Base-by-base conservation (phyloP, 2,113 vertebrate species). In the Callospermophilus lateralis region DNA sequence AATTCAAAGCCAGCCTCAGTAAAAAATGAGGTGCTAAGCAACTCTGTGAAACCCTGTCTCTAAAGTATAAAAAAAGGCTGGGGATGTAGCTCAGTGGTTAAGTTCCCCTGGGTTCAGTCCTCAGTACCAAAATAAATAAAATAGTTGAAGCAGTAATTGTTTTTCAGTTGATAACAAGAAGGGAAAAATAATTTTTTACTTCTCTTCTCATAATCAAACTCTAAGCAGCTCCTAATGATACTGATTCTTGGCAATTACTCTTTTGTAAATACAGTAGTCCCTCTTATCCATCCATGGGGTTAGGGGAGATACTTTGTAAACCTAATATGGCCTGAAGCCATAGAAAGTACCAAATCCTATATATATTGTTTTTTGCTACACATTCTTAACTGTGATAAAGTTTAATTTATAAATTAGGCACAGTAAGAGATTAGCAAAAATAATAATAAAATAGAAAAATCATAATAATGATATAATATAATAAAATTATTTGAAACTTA, bases 101-200 rank as follows among this genome's bases (percentile, higher is more conserved):
- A 58, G 55, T 7, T 7, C 55, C 19, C 55, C 20, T 58, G 55
- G 55, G 55, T 58, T 58, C 20, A 58, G 22, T 58, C 6, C 20
- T 17, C 20, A 1, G 20, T 58, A 55, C 17, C 55, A 20, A 58
- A 20, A 58, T 58, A 58, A 20, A 22, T 63, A 83, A 63, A 6
- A 17, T 55, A 16, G 77, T 91, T 93, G 68, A 91, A 94, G 76
- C n/a, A 87, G 68, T 84, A 87, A 68, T 20, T 74, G 24, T 73
- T 95, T 93, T 93, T 91, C 20, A 84, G 22, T 84, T 86, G 78
- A 65, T 91, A 87, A 73, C 37, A 90, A 95, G 74, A 84, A 83
- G 68, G 20, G 76, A 72, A 91, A 84, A 73, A 51, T 74, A 81
- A 51, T 8, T 94, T 94, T 91, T 92, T 28, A 76, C 32, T 77